Base-by-base conservation (phyloP, 2,113 vertebrate species). In the Prionailurus bengalensis region DNA sequence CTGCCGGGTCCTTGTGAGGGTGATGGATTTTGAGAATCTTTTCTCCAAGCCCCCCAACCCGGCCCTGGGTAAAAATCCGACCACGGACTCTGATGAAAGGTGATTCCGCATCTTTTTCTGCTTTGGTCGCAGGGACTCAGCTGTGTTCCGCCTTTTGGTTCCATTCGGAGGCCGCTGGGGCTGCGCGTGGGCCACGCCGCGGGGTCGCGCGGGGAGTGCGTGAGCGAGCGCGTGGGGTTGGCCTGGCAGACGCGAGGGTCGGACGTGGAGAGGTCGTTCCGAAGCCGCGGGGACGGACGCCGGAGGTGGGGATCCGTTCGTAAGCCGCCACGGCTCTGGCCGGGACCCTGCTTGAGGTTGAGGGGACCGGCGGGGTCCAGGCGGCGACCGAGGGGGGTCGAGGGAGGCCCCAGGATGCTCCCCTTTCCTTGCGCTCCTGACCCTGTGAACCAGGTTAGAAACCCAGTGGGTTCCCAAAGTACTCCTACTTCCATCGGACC, bases 21-120 rank as follows among this genome's bases (percentile, higher is more conserved):
- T 76, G 2, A 99, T 99, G 99, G 99, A 99, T 99, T 99, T 99
- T 99, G 99, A 99, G 99, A 99, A 99, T 99, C 99, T 99, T 98
- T 99, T 99, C 99, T 99, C 99, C 99, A 99, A 99, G 98, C 99
- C 99, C 98, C 99, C 99, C 98, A 99, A 99, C 99, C 99, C 99
- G 98, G 99, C 99, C 99, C 99, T 99, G 99, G 99, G 99, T 99
- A 99, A 99, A 99, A 99, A 99, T 65, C 16, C 58, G 27, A 63
- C 82, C 61, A 16, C 73, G 81, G 88, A 92, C 31, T 45, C 86
- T 45, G 82, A 88, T 1, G 51, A 86, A 94, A 96, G 94, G 97
- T 97, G 96, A 98, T 29, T 39, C 51, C 16, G 14, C 21, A 4
- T 29, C 15, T 92, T 90, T 63, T 68, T n/a, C 5, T 68, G 16